Evolutionary conservation across 2,888 invertebrate species (phyloP).

Genomic region (Ornithoptera alexandrae): DNA sequence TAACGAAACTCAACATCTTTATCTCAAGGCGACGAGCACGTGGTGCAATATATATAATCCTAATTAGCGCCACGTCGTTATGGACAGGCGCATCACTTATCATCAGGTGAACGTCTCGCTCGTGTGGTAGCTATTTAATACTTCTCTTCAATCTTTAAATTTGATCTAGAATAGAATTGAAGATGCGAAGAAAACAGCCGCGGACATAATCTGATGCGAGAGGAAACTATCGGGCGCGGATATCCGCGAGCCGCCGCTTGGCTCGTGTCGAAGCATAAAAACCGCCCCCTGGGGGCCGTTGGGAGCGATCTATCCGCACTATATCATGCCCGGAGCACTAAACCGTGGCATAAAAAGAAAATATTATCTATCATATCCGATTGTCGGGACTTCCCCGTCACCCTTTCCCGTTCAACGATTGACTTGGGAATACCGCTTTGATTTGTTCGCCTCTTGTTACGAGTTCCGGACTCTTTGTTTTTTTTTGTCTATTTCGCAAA

Average conservation of each 20-base stretch:
- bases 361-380: slow-evolving; percentile 69
- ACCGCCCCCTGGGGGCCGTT: slow-evolving; percentile 61
- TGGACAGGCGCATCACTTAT: no score
- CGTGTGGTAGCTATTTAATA: no score
- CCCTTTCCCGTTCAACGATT: slow-evolving; percentile 63
- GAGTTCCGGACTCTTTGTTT: background rate
- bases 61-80: no score
- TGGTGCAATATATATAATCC: no score
- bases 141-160: no score
- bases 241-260: slow-evolving; percentile 14
- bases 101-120: no score
- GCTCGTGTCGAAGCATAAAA: slow-evolving; percentile 57
- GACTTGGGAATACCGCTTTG: slow-evolving; percentile 61
- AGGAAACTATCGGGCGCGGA: slow-evolving; percentile 10
- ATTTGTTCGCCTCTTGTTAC: slow-evolving; percentile 48
- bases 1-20: no score
- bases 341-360: slow-evolving; percentile 39
- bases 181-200: no score
- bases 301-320: slow-evolving; percentile 69
- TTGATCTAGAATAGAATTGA: no score
- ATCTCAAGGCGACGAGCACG: no score
- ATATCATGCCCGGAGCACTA: slow-evolving; percentile 51
- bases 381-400: slow-evolving; percentile 47
- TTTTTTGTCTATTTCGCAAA: slow-evolving; percentile 17
- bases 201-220: slow-evolving; percentile 4